phyloP scores from a whole-genome alignment of 23 tunicate species.

The Pegea sp. region DNA sequence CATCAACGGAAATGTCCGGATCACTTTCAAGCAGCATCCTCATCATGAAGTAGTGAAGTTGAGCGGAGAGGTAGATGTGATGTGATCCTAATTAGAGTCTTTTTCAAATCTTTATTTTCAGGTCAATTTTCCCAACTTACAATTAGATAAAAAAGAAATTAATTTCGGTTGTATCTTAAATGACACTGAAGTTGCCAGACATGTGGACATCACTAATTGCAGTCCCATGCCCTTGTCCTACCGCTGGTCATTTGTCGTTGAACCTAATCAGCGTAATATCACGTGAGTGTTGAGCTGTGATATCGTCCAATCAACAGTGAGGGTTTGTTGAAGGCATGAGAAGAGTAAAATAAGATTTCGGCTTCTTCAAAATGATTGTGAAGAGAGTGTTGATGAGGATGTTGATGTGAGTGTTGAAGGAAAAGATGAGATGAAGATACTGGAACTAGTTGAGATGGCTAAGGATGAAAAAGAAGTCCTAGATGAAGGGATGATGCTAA shows the following conservation, averaged over 20 bases:
- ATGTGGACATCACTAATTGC: constrained; percentile 67
- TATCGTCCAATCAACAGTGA: no score
- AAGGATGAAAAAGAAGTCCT: no score
- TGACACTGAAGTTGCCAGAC: constrained; percentile 83
- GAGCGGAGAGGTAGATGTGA: constrained; percentile 43
- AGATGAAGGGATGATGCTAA: no score
- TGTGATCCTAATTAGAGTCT: neutral
- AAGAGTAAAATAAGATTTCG: no score
- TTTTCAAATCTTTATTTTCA: constrained; percentile 6
- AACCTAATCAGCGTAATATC: no score
- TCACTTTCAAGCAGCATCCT: constrained; percentile 79
- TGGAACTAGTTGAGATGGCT: no score
- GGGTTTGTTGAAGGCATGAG: neutral
- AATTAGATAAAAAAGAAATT: constrained; percentile 46
- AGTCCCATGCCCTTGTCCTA: constrained; percentile 76
- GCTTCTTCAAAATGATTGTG: neutral
- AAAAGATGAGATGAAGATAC: constrained; percentile 18
- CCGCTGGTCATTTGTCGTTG: constrained; percentile 82
- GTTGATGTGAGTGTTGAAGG: constrained; percentile 20
- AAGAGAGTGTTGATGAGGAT: neutral
- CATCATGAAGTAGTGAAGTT: constrained; percentile 45
- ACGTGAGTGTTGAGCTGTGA: constrained; percentile 15
- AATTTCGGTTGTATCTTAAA: constrained; percentile 93
- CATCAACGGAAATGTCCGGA: constrained; percentile 46
- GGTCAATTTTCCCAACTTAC: constrained; percentile 93